phyloP scores from a whole-genome alignment of 2,113 vertebrate genomes.

The Choloepus hoffmanni region DNA sequence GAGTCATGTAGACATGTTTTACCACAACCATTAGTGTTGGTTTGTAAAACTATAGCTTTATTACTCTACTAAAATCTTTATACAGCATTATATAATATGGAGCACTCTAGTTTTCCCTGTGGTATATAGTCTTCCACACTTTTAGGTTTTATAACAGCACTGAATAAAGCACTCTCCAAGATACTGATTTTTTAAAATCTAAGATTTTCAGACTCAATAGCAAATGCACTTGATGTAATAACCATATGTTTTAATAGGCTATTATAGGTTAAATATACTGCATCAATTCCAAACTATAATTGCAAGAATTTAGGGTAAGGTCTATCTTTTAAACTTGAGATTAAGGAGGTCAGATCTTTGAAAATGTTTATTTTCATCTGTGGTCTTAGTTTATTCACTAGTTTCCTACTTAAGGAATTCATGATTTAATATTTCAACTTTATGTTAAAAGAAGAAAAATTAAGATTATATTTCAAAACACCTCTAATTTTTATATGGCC shows the following conservation, averaged over 20 bases:
- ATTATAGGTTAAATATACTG: neutral
- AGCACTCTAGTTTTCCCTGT: slow-evolving; percentile 44
- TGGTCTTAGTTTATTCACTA: neutral
- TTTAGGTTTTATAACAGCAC: slow-evolving; percentile 61
- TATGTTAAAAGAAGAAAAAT: neutral
- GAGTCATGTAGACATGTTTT: slow-evolving; percentile 42
- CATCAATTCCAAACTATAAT: neutral
- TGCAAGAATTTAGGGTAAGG: neutral
- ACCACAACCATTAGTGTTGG: slow-evolving; percentile 56
- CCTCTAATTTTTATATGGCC: neutral
- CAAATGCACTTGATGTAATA: slow-evolving; percentile 37
- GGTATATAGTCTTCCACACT: slow-evolving; percentile 60
- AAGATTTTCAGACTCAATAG: slow-evolving; percentile 44
- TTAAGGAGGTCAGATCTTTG: neutral
- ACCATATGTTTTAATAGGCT: neutral
- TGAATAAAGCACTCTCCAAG: slow-evolving; percentile 57
- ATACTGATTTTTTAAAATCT: neutral
- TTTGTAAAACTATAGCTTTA: slow-evolving; percentile 81
- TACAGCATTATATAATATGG: slow-evolving; percentile 47
- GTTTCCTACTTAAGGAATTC: neutral
- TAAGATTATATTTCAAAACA: neutral
- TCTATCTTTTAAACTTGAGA: neutral
- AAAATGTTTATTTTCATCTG: neutral
- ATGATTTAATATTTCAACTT: slow-evolving; percentile 25
- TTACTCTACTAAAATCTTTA: slow-evolving; percentile 71